phyloP scores from a whole-genome alignment of 2,113 vertebrate genomes.

The Scytalopus superciliaris region DNA sequence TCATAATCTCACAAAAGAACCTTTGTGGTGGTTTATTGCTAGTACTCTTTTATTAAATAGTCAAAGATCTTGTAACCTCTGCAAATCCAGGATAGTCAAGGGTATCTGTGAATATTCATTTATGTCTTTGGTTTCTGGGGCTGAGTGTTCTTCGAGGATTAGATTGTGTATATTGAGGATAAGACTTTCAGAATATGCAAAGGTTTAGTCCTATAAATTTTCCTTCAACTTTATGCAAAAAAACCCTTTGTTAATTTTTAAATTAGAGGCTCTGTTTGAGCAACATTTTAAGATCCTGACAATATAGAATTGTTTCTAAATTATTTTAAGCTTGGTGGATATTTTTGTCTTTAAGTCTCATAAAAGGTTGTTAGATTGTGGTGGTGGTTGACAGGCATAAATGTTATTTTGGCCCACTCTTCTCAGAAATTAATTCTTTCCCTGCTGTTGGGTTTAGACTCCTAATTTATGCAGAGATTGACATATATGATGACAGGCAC shows the following conservation, averaged over 20 bases:
- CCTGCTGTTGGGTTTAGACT: neutral
- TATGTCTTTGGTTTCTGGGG: neutral
- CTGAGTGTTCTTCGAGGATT: neutral
- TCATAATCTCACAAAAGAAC: constrained; percentile 49
- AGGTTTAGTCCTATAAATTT: neutral
- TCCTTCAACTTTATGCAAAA: neutral
- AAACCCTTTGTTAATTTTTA: neutral
- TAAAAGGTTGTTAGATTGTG: neutral
- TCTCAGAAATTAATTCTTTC: constrained; percentile 25
- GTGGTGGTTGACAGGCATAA: neutral
- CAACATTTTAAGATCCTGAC: neutral
- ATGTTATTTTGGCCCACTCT: neutral
- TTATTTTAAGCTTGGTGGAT: neutral
- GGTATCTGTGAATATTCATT: neutral
- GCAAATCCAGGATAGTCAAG: neutral
- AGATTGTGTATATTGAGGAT: neutral
- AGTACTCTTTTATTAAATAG: neutral
- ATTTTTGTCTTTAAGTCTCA: neutral
- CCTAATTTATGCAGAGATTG: constrained; percentile 3
- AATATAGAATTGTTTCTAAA: neutral
- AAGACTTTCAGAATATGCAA: neutral
- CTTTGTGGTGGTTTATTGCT: constrained; percentile 22
- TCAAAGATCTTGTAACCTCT: neutral
- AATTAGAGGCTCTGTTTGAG: neutral
- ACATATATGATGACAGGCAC: neutral